Conservation (phyloP, 2,888 invertebrate species). For the Drosophila flavopinicola region DNA sequence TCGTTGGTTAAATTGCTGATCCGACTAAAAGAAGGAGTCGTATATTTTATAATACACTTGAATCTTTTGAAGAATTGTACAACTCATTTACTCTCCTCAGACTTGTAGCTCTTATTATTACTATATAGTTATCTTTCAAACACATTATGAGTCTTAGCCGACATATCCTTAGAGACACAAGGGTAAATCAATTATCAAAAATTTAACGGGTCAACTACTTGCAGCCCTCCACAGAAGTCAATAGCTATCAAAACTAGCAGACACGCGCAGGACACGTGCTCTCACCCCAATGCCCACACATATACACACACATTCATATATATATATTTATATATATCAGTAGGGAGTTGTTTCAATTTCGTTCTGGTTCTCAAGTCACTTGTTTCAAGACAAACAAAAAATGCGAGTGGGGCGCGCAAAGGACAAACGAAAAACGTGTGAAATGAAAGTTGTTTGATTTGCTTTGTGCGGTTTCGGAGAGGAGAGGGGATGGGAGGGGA, state of each 20-base stretch:
- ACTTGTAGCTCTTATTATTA: not conserved
- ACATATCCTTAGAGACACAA: conserved; percentile 23
- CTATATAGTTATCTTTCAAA: not conserved
- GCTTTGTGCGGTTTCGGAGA: conserved; percentile 36
- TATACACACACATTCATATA: conserved; percentile 4
- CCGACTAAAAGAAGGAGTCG: no score
- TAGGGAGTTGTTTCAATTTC: conserved; percentile 47
- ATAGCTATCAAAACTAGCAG: conserved; percentile 70
- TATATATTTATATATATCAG: conserved; percentile 2
- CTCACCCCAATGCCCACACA: conserved; percentile 25
- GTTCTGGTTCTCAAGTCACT: conserved; percentile 56
- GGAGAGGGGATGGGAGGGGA: not conserved
- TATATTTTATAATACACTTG: no score
- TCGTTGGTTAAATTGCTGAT: no score
- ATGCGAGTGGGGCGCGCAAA: conserved; percentile 18
- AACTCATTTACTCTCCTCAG: no score
- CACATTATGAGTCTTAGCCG: not conserved
- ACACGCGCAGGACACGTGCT: conserved; percentile 69
- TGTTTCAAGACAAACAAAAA: conserved; percentile 72
- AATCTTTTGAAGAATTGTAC: no score
- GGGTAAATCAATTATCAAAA: conserved; percentile 63
- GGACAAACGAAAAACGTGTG: conserved; percentile 73
- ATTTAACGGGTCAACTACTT: conserved; percentile 69
- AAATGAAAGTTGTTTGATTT: conserved; percentile 76
- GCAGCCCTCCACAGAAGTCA: conserved; percentile 51